These are phyloP conservation scores for Oreochromis mossambicus DNA, from an alignment of 2,797 vertebrate species.

Conservation along the genomic window DNA sequence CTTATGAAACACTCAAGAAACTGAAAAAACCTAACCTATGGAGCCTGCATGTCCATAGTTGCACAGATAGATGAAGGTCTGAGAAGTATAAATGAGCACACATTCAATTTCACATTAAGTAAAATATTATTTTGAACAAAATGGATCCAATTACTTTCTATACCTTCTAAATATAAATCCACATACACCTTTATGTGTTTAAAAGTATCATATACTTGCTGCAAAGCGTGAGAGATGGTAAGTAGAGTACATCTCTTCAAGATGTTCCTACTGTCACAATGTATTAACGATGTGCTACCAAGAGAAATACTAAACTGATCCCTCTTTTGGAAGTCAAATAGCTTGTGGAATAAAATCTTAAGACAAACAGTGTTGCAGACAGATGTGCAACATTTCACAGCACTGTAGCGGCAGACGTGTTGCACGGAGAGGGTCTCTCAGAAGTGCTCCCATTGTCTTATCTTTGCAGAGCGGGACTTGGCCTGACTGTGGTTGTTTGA, in stretches of 20 bases:
- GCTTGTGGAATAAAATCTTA: conserved; percentile 16
- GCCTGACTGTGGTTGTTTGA: conserved; percentile 14
- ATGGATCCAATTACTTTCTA: neutral
- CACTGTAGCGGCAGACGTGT: neutral
- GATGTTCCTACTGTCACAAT: conserved; percentile 4
- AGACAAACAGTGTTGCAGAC: conserved; percentile 22
- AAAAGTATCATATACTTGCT: neutral
- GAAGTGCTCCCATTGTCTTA: neutral
- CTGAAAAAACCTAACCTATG: neutral
- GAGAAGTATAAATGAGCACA: neutral
- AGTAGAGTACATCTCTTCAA: neutral
- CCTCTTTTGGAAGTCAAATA: conserved; percentile 34
- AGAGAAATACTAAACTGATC: conserved; percentile 17
- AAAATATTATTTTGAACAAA: neutral
- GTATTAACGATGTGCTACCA: conserved; percentile 28
- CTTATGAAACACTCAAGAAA: neutral
- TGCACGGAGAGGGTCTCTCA: neutral
- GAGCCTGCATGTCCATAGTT: neutral
- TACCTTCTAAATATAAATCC: neutral
- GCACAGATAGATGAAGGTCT: neutral
- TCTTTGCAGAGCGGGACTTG: neutral
- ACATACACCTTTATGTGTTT: neutral
- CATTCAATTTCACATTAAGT: neutral
- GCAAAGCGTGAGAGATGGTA: neutral
- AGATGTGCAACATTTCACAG: neutral